These are phyloP conservation scores for Bufotes viridis DNA, from an alignment of 2,797 vertebrate species.

Conservation along the genomic window DNA sequence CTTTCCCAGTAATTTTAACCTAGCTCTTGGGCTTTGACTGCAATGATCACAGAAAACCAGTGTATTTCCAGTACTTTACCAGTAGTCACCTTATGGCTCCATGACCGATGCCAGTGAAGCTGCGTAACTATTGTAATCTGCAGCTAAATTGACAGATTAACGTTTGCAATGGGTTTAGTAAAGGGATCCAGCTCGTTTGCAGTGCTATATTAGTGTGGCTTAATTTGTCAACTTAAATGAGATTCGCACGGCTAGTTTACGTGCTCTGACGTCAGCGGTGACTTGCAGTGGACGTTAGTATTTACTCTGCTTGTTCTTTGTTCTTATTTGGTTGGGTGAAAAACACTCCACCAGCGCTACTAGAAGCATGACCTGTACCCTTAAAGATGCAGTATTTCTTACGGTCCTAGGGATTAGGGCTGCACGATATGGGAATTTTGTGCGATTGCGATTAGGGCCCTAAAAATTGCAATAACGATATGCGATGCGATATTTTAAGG, in stretches of 20 bases:
- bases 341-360: not conserved
- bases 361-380: not conserved
- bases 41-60: not conserved
- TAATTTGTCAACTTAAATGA: not conserved
- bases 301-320: not conserved
- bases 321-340: not conserved
- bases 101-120: not conserved
- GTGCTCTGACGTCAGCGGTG: not conserved
- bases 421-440: too few relatives aligned
- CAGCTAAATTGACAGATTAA: slow-evolving; percentile 6
- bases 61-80: not conserved
- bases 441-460: too few relatives aligned
- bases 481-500: too few relatives aligned
- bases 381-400: too few relatives aligned
- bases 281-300: not conserved
- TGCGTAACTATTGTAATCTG: not conserved
- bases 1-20: not conserved
- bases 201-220: not conserved
- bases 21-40: not conserved
- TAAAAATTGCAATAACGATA: too few relatives aligned
- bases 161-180: not conserved
- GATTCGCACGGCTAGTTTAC: not conserved
- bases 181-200: too few relatives aligned
- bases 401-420: too few relatives aligned
- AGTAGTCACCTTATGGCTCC: not conserved